phyloP scores from a whole-genome alignment of 1,140 invertebrate genomes.

The Asbolus verrucosus region DNA sequence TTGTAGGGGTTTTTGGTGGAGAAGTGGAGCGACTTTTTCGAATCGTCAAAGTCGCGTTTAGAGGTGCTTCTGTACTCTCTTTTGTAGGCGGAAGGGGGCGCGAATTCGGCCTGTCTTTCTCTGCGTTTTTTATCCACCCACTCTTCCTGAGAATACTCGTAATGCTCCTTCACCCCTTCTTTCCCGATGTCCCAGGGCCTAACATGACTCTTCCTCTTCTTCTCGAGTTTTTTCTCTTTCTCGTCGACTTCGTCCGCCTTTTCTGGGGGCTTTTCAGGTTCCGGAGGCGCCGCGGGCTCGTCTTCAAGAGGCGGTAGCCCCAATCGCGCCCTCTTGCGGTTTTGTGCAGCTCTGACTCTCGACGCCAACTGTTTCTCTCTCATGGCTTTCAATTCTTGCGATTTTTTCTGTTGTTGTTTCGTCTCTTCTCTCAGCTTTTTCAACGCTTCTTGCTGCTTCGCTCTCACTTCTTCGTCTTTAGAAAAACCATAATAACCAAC shows the following conservation, averaged over 20 bases:
- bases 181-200: constrained; percentile 80
- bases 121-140: constrained; percentile 81
- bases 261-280: constrained; percentile 65
- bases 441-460: constrained; percentile 81
- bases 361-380: constrained; percentile 79
- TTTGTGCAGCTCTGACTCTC: constrained; percentile 81
- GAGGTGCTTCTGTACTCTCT: constrained; percentile 59
- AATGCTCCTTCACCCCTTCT: constrained; percentile 68
- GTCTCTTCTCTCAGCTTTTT: constrained; percentile 79
- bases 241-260: constrained; percentile 62
- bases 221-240: constrained; percentile 57
- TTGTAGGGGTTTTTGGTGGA: constrained; percentile 55
- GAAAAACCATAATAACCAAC: constrained; percentile 91
- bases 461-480: constrained; percentile 81
- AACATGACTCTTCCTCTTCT: constrained; percentile 68
- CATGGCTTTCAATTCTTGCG: constrained; percentile 73
- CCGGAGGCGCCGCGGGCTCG: constrained; percentile 67
- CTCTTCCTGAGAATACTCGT: constrained; percentile 81
- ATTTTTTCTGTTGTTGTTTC: constrained; percentile 73
- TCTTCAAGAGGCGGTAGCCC: constrained; percentile 77
- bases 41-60: constrained; percentile 46
- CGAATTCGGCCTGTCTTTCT: constrained; percentile 78
- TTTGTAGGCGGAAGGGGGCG: constrained; percentile 66
- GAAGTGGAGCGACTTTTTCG: constrained; percentile 59
- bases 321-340: constrained; percentile 79